Base-by-base conservation (phyloP, 92 coral and sea anemone genomes). In the Ricordea florida region DNA sequence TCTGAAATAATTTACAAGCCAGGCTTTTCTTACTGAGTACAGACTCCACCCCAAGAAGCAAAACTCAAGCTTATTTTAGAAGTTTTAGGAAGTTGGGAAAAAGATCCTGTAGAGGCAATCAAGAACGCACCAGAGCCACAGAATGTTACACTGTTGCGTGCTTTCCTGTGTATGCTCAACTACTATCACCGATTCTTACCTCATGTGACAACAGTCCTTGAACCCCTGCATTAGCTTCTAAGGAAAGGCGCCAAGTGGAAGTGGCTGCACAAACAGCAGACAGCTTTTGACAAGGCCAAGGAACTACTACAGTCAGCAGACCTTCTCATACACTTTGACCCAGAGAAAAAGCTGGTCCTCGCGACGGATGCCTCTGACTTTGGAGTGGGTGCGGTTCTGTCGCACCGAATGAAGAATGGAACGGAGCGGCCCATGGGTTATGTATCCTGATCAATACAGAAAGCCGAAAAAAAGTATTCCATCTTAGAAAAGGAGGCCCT, bases 81-180 rank as follows among this genome's bases (percentile, higher is more conserved):
- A n/a, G n/a, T n/a, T n/a, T n/a, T n/a, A n/a, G n/a, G n/a, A n/a
- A n/a, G n/a, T n/a, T n/a, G n/a, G n/a, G n/a, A n/a, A n/a, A n/a
- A n/a, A n/a, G n/a, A n/a, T n/a, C n/a, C n/a, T n/a, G 83, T 86
- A 9, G 72, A 71, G 20, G 87, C 83, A 40, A 73, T 82, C 3
- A 10, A 49, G 22, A 42, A 86, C 23, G 72, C 88, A 35, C 68
- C 64, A 31, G 53, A 72, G 35, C 92, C 88, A 7, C 59, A 15
- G 65, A 51, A 86, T 23, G 15, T 69, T 51, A 67, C 61, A 26
- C 78, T 81, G 29, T 42, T 70, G 59, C 49, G 55, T 11, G 80
- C 76, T 10, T 87, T 81, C 65, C 41, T 81, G 4, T 74, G 67
- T 8, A 56, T 72, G 64, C 45, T 81, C 3, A 52, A 81, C 50